Base-by-base conservation (phyloP, 2,888 invertebrate genomes). In the Amorpha juglandis region DNA sequence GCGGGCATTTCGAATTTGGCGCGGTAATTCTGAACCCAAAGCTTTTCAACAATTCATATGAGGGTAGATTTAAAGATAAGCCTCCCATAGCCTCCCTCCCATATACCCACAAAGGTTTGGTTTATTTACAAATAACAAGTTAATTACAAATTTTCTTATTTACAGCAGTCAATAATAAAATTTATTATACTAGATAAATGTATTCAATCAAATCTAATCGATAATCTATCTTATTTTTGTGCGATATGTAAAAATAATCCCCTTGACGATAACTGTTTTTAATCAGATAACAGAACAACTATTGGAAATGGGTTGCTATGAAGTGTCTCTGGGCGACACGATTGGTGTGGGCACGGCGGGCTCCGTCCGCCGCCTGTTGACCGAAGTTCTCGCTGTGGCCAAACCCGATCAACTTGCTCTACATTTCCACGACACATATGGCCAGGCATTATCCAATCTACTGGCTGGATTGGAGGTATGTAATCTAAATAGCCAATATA, bases 391-490 rank as follows among this genome's bases (percentile, higher is more conserved):
- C 11, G 88, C 92, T 47, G 93, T 95, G 3, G 94, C 95, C 0
- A 89, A 95, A 1, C 94, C 96, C 0, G 92, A 96, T 14, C 94
- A 95, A 71, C 91, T 99, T 65, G 99, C 99, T 0, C 95, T 99
- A 35, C 99, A 99, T 86, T 99, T 98, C 84, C 99, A 99, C 83
- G 99, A 99, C 84, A 99, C 99, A 0, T 99, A 99, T 80, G 99
- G 99, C 0, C 99, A 99, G 87, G 99, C 98, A 0, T 86, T 99
- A 63, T 95, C 97, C 0, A 99, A 99, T 88, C 96, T 99, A 73
- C 94, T 97, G n/a, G 96, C 97, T 6, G 97, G 98, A 12, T 91
- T 99, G 62, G 97, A 98, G 87, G 96, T 97, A 78, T 73, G 69
- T 67, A 38, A n/a, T 42, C 7, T 45, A 45, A 45, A 38, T 38